Evolutionary conservation across 2,888 invertebrate species (phyloP).

Genomic region (Emmelina monodactyla): DNA sequence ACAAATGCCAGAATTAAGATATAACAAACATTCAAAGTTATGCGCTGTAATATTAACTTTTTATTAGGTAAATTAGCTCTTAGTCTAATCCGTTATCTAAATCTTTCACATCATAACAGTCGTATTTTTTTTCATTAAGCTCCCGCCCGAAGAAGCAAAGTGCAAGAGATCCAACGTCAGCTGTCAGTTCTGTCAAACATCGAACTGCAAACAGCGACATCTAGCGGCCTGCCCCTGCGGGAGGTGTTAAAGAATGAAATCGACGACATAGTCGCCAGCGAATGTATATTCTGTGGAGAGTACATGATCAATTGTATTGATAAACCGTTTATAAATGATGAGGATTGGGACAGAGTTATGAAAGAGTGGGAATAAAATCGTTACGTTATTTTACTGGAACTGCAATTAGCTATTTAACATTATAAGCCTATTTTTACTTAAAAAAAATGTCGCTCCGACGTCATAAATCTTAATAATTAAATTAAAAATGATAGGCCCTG

Average conservation of each 20-base stretch:
- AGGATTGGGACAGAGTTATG: constrained; percentile 82
- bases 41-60: no score
- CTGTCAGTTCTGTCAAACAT: constrained; percentile 60
- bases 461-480: no score
- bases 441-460: no score
- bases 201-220: constrained; percentile 44
- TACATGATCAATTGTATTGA: constrained; percentile 91
- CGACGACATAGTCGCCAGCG: constrained; percentile 88
- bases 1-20: no score
- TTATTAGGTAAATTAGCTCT: no score
- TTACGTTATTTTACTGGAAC: constrained; percentile 32
- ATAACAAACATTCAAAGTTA: no score
- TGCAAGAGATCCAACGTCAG: constrained; percentile 71
- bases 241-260: constrained; percentile 81
- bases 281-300: constrained; percentile 94
- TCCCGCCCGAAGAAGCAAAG: constrained; percentile 65
- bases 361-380: constrained; percentile 76
- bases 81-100: no score
- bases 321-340: constrained; percentile 84
- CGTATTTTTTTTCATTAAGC: constrained; percentile 29
- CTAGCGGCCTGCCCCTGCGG: constrained; percentile 57
- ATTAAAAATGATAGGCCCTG: no score
- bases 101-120: no score
- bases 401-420: no score
- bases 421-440: no score